Evolutionary conservation across 2,888 invertebrate species (phyloP), one percentile per base, ranked within the genome.

Genomic region (Caenorhabditis uteleia): DNA sequence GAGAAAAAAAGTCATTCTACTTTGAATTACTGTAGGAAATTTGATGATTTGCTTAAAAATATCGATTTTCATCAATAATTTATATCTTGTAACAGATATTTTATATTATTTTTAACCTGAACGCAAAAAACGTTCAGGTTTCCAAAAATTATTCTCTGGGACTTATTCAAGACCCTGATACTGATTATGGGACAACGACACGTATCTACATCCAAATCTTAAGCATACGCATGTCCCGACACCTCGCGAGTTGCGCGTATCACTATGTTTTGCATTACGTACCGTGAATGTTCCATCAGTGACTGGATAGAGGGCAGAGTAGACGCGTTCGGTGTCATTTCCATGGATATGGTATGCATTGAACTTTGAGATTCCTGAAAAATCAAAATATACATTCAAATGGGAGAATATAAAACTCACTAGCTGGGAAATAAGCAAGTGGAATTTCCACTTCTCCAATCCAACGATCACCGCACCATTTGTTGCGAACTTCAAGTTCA

Each of bases 331-430:
- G 2, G 75, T 76, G 2, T 80, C 85, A 10, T 80, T 77, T 1
- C 87, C 87, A 66, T 87, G 86, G 34, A 87, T 86, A 38, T 86
- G 86, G 72, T 85, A 87, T 4, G 87, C 86, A 73, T 87, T 87
- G 76, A 87, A 85, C 59, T 83, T 84, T 31, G 82, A 78, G 5
- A 87, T 84, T 39, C 65, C 81, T 79, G 66, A 25, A 62, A 59
- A 18, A 5, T n/a, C 5, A 12, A 34, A 34, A 34, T 34, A 12
- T n/a, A n/a, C 5, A 12, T 34, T 14, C 12, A 12, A 20, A 4
- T 18, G 14, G 8, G 12, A 21, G 5, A 42, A 23, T 5, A 20
- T 12, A 25, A 42, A 23, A 55, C 65, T 26, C 20, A 80, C 80
- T 71, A 49, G 75, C 71, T 31, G 87, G 87, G 42, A 87, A 84